Percentiles rank a stretch among this genome's conserved stretches.
phyloP scores from a whole-genome alignment of 2,113 vertebrate species.

The Hylia prasina region DNA sequence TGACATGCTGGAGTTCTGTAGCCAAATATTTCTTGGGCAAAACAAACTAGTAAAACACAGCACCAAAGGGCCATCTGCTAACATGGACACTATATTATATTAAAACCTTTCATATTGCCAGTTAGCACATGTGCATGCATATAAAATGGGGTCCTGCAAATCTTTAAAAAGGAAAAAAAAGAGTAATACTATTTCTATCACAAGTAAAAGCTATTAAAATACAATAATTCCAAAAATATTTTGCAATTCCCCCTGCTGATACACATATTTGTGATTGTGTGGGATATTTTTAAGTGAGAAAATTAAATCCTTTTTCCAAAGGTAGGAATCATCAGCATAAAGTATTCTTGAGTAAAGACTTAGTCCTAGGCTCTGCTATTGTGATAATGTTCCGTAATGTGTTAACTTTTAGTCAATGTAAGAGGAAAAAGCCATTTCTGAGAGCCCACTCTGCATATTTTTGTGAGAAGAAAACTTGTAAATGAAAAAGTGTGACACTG shows the following conservation, averaged over 20 bases:
- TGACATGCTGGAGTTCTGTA: background rate
- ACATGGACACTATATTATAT: background rate
- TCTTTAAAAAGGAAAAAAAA: background rate
- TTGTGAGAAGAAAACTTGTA: background rate
- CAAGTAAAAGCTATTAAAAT: background rate
- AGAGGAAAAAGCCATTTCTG: background rate
- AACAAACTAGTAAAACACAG: conserved; percentile 9
- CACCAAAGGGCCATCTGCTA: background rate
- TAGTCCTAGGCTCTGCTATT: background rate
- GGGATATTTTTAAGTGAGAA: background rate
- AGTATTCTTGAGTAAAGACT: background rate
- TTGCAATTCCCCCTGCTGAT: background rate
- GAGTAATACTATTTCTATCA: background rate
- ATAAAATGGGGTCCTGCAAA: background rate
- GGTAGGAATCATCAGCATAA: background rate
- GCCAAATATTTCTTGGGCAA: conserved; percentile 23
- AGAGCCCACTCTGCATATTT: background rate
- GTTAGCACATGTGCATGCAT: background rate
- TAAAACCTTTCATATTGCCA: background rate
- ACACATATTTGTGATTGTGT: accelerated
- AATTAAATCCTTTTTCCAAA: background rate
- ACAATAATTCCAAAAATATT: background rate
- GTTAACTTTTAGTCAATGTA: background rate
- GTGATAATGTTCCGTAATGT: background rate
- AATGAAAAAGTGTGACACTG: background rate